These are phyloP conservation scores for Thermophis baileyi DNA, from an alignment of 2,113 vertebrate genomes.

Conservation along the genomic window DNA sequence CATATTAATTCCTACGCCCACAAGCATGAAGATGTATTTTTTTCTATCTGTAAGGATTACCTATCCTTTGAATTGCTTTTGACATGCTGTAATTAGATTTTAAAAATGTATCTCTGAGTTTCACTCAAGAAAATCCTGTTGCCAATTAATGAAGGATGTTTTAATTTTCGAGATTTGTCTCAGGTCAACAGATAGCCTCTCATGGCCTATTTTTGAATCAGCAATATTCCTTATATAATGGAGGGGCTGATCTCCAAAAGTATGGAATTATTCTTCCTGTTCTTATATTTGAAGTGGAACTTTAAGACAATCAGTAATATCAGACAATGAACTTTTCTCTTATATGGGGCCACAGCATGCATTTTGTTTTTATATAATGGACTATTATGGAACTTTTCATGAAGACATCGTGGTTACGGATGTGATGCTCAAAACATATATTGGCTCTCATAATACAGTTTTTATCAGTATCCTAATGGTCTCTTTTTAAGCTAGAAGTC, in stretches of 20 bases:
- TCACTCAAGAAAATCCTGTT: background rate
- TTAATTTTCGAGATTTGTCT: background rate
- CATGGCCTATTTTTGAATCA: background rate
- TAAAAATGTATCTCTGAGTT: background rate
- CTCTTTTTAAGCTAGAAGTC: background rate
- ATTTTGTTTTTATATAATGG: background rate
- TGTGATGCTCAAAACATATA: background rate
- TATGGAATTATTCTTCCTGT: background rate
- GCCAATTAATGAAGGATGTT: background rate
- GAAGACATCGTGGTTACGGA: background rate
- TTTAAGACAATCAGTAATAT: background rate
- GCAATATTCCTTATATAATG: background rate
- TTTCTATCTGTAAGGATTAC: background rate
- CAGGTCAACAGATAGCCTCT: background rate
- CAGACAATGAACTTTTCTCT: background rate
- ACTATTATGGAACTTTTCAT: background rate
- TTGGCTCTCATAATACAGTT: background rate
- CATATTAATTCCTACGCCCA: background rate
- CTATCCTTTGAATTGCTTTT: background rate
- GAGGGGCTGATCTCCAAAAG: background rate
- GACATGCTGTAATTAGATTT: background rate
- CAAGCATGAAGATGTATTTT: background rate
- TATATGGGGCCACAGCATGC: background rate
- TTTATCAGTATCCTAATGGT: background rate
- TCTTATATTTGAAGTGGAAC: background rate